Conservation (phyloP, 2,797 vertebrate species). For the Poeciliopsis turneri region DNA sequence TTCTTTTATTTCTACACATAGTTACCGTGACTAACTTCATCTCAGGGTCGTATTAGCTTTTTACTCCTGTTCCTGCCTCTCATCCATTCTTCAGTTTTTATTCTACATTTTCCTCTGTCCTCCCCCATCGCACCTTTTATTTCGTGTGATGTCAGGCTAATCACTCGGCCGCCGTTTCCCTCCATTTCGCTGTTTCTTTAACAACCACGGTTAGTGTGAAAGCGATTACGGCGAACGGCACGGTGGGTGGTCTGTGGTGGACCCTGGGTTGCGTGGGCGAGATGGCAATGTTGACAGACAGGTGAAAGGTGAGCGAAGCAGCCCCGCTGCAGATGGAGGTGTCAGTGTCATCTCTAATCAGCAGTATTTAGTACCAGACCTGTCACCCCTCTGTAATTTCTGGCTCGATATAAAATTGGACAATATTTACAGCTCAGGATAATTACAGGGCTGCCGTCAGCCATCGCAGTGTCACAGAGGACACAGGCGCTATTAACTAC, state of each 20-base stretch:
- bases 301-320: conserved; percentile 60
- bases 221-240: conserved; percentile 46
- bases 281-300: conserved; percentile 54
- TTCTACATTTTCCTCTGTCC: conserved; percentile 16
- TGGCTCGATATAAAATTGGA: conserved; percentile 53
- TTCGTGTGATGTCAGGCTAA: conserved; percentile 63
- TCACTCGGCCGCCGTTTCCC: conserved; percentile 43
- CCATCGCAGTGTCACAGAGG: conserved; percentile 43
- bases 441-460: conserved; percentile 60
- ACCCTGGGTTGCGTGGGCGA: conserved; percentile 30
- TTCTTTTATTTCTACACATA: conserved; percentile 16
- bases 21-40: conserved; percentile 42
- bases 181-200: conserved; percentile 23
- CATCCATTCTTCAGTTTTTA: conserved; percentile 58
- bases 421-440: conserved; percentile 64
- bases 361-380: conserved; percentile 44
- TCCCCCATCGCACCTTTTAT: conserved; percentile 42
- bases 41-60: conserved; percentile 64
- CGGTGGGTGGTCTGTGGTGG: conserved; percentile 38
- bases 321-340: conserved; percentile 42
- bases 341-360: conserved; percentile 51
- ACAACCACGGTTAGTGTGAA: conserved; percentile 47
- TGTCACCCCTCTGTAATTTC: conserved; percentile 50
- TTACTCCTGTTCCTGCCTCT: conserved; percentile 57
- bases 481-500: conserved; percentile 51